These are phyloP conservation scores for Aeoliscus strigatus DNA, from an alignment of 2,797 vertebrate genomes.

Conservation along the genomic window DNA sequence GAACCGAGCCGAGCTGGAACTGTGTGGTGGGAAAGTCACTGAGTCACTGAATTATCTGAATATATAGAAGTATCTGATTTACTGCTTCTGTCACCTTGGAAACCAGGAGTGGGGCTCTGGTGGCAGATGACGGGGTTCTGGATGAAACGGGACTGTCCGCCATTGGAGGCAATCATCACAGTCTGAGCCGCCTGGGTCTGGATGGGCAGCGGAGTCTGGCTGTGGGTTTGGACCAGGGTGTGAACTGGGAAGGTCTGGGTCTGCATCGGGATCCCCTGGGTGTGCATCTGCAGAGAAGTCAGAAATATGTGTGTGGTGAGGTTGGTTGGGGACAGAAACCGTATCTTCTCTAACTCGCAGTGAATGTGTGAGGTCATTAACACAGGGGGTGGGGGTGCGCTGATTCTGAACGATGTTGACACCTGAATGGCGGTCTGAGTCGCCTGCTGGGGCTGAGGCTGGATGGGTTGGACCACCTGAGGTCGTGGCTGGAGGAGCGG, in stretches of 20 bases:
- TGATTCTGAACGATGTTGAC: neutral
- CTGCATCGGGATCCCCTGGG: slow-evolving; percentile 68
- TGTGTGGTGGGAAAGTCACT: too few species aligned
- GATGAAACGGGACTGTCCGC: slow-evolving; percentile 86
- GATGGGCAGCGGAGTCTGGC: slow-evolving; percentile 75
- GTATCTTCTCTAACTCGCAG: neutral
- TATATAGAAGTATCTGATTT: too few species aligned
- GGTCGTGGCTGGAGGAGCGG: slow-evolving; percentile 78
- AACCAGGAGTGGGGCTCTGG: slow-evolving; percentile 79
- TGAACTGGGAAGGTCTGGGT: slow-evolving; percentile 71
- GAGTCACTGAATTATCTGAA: too few species aligned
- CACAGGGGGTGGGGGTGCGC: too few species aligned
- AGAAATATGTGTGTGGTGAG: neutral
- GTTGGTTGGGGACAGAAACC: slow-evolving; percentile 8
- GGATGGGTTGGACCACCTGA: slow-evolving; percentile 65
- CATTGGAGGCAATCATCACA: slow-evolving; percentile 86
- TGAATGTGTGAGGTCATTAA: too few species aligned
- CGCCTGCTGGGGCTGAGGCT: slow-evolving; percentile 66
- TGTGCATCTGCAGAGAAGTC: slow-evolving; percentile 56
- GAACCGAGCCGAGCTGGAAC: too few species aligned
- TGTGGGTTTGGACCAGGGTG: slow-evolving; percentile 73
- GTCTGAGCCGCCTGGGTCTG: slow-evolving; percentile 88
- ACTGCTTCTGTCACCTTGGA: slow-evolving; percentile 80
- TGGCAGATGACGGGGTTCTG: slow-evolving; percentile 94
- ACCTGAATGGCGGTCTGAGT: slow-evolving; percentile 66